Base-by-base conservation (phyloP, 2,888 invertebrate species). In the Coleophora flavipennella region DNA sequence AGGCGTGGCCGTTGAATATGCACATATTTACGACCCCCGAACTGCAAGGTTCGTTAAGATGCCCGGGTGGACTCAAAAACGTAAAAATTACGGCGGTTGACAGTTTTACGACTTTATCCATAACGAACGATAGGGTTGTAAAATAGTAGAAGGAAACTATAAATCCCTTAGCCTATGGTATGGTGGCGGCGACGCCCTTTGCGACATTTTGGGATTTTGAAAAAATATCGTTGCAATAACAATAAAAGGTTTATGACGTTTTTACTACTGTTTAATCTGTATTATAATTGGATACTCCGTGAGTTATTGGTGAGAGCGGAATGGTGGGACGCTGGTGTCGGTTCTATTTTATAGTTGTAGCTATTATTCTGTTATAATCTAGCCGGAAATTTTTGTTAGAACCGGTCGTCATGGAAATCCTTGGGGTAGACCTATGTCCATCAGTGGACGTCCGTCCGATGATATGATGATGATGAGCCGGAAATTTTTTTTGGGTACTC, bases 211-310 rank as follows among this genome's bases (percentile, higher is more conserved):
- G 70, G 67, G 62, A 75, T 73, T 80, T 71, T 56, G 57, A 62
- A 66, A 68, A 75, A 74, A 72, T 74, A 75, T 72, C 59, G 59
- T 63, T 63, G 59, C 64, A 62, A 69, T 68, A 70, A 63, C 67
- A 62, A 77, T 78, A 75, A 77, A 74, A 69, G 48, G 66, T 81
- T 81, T 66, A 83, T 67, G 72, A 70, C 44, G 45, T 43, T 72
- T 81, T 83, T 80, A 83, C 75, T 77, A 76, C 78, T 75, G 72
- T 80, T 80, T 80, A 81, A 80, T 78, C 76, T 79, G 67, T 56
- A 57, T 62, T 54, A 63, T 68, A 70, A 77, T 66, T 63, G 65
- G 53, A 55, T 26, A 52, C 50, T 54, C 55, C 59, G 67, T 68
- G 67, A 72, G 59, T 66, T 71, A 68, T 63, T 59, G 65, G 57